Base-by-base conservation (phyloP, 1,140 invertebrate genomes). In the Apis dorsata region DNA sequence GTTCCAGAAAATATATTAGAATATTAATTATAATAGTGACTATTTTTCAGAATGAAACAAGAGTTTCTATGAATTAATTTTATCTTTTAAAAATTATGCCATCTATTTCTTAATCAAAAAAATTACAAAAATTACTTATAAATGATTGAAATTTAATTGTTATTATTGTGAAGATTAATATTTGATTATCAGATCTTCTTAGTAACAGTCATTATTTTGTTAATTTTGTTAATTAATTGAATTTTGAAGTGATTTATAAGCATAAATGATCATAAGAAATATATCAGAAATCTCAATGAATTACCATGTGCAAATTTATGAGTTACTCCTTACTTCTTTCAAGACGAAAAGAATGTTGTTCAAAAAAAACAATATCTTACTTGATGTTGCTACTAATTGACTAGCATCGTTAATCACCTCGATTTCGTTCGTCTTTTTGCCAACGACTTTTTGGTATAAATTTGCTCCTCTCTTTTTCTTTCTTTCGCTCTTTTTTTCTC, bases 361-460 rank as follows among this genome's bases (percentile, higher is more conserved):
- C 62, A 60, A n/a, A n/a, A n/a, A n/a, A n/a, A n/a, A 71, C 55
- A 75, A 69, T 83, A 62, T 74, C 73, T 88, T 85, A 83, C 83
- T 83, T 82, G 80, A 79, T 86, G 89, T 68, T 76, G 87, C 85
- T 91, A 91, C 89, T 93, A 93, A 93, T 93, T 94, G 93, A 94
- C 93, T 94, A 94, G 93, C 92, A 93, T 94, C 92, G 91, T 94
- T 92, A 92, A 93, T 93, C 92, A 93, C 92, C 90, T 90, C 85
- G 89, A 65, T 89, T 89, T 83, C 83, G 76, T 86, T 81, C 75
- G 85, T 60, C 73, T 74, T 87, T 85, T 83, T 79, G 71, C 75
- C 81, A 44, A 70, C 24, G 74, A 69, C 80, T 82, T 68, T 82
- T 77, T 77, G 65, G 65, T 77, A 77, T 24, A 24, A 77, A 76